Percentiles rank a stretch among this genome's conserved stretches.
Conservation (phyloP, 2,113 vertebrate genomes). For the Hippocampus guttulatus region DNA sequence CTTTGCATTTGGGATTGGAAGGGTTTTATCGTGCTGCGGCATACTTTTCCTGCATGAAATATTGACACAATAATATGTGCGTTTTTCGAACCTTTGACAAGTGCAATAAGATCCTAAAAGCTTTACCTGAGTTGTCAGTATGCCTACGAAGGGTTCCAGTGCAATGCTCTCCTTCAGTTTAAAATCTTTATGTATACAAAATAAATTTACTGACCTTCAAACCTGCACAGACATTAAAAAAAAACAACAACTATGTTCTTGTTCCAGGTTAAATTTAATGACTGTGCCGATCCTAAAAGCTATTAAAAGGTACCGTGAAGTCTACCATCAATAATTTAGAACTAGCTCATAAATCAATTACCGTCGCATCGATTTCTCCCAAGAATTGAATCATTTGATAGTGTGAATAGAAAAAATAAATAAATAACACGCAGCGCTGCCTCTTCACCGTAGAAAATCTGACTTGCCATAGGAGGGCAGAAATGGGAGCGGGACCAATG, state of each 20-base stretch:
- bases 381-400: slow-evolving; percentile 14
- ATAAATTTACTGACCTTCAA: neutral
- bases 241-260: neutral
- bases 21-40: neutral
- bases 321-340: slow-evolving; percentile 6
- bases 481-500: slow-evolving; percentile 28
- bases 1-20: slow-evolving; percentile 3
- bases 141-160: too few relatives aligned
- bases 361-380: neutral
- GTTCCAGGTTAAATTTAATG: neutral
- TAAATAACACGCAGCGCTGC: slow-evolving; percentile 5
- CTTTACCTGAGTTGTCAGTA: neutral
- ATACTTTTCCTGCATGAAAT: too few relatives aligned
- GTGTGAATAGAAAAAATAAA: slow-evolving; percentile 3
- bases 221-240: neutral
- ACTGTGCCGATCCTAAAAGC: neutral
- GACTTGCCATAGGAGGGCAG: slow-evolving; percentile 12
- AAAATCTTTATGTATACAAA: neutral
- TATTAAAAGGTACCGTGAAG: neutral
- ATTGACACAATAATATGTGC: neutral
- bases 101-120: neutral
- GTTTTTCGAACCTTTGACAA: slow-evolving; percentile 18
- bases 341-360: neutral
- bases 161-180: too few relatives aligned
- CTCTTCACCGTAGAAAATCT: slow-evolving; percentile 17